phyloP scores from a whole-genome alignment of 2,113 vertebrate species.

The Dermatemys mawii region DNA sequence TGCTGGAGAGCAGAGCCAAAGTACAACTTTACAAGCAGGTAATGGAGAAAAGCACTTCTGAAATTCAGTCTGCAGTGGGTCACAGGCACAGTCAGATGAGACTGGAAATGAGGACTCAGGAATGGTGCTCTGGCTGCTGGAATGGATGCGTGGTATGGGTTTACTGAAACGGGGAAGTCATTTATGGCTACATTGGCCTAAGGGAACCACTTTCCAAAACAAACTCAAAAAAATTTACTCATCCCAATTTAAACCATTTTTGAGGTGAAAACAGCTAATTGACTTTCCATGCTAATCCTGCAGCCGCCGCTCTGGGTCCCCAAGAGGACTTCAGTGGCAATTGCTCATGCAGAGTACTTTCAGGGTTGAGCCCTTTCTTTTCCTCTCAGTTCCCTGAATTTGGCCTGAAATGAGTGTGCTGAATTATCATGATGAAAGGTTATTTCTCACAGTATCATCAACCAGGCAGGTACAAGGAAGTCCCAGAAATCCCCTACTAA shows the following conservation, averaged over 20 bases:
- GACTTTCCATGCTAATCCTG: not conserved
- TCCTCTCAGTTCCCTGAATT: not conserved
- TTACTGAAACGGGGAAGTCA: not conserved
- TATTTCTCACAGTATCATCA: not conserved
- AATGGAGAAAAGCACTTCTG: not conserved
- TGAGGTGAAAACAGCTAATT: not conserved
- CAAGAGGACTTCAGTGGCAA: not conserved
- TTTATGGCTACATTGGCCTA: not conserved
- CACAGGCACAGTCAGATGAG: not conserved
- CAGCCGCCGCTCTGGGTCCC: accelerated
- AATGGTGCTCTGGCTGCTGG: not conserved
- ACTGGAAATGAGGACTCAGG: not conserved
- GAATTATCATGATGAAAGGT: not conserved
- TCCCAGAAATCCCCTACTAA: not conserved
- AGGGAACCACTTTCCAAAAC: not conserved
- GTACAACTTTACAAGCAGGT: not conserved
- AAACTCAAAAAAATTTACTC: accelerated
- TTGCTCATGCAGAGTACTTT: accelerated
- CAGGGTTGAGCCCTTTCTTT: not conserved
- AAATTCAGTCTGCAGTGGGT: accelerated
- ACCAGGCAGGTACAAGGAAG: not conserved
- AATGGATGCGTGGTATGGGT: not conserved
- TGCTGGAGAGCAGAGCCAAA: accelerated
- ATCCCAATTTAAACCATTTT: not conserved
- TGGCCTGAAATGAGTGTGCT: not conserved